Evolutionary conservation across 1,140 invertebrate genomes (phyloP), one percentile per base, ranked within the genome.

Genomic region (Drosophila bifasciata): DNA sequence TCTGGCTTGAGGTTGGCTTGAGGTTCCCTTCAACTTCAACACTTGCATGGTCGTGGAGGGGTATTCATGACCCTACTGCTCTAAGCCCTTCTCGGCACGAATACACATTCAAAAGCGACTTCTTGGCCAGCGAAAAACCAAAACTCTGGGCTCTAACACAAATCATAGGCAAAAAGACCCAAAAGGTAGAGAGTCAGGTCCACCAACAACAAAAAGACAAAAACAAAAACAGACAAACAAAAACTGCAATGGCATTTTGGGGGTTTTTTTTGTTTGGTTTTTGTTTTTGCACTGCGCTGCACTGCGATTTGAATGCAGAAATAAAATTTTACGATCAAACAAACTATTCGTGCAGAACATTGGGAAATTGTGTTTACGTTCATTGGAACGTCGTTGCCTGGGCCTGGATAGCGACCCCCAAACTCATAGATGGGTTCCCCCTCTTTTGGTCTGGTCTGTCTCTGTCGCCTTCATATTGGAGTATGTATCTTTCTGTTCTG

Each of bases 241-340:
- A 13, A 76, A 52, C 64, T 73, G 80, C 66, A 85, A 67, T 73
- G 58, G 67, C 76, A 76, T 66, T 75, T 74, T 46, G 21, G 19
- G 6, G 40, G 9, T 9, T 19, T 41, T 48, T 46, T 43, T 68
- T 64, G 45, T 45, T 39, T 32, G 46, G 9, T 66, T 79, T 45
- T 49, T 70, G 57, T 75, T 75, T 78, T 74, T n/a, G n/a, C n/a
- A n/a, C n/a, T 78, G 77, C 75, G 76, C 63, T 64, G 63, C 56
- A 50, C 61, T 60, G 66, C 80, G 80, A 79, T 84, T 84, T 76
- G 80, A 85, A 85, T 85, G 80, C 81, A 76, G 84, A 86, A 81
- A 88, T 85, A 86, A 88, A 85, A 85, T 85, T 85, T 85, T 85
- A 85, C 74, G 81, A 85, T 86, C 81, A 85, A 85, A 85, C 81